Evolutionary conservation across 2,797 vertebrate species (phyloP), one percentile per base, ranked within the genome.

Genomic region (Sebastes minor): DNA sequence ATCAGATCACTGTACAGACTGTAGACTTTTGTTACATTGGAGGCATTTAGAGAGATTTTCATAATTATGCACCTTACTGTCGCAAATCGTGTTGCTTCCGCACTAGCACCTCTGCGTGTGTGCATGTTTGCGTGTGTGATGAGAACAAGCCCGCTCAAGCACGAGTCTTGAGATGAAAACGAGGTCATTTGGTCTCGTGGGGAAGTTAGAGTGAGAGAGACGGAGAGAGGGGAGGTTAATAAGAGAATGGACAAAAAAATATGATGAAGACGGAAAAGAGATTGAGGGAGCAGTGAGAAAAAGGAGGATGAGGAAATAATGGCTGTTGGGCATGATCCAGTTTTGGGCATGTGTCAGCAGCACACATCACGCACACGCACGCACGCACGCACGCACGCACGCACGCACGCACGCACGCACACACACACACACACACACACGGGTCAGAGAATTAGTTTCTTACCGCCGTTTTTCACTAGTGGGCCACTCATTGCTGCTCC

Each of bases 161-260:
- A 71, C 23, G 14, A 84, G 68, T 80, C 63, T 88, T 59, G 20
- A 62, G 65, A 89, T 81, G 80, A 78, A 87, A 93, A 89, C 77
- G 14, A 76, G 73, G 87, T 80, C 80, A 91, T 81, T 66, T 75
- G 55, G 64, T 82, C 88, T 88, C 82, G 27, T 62, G 90, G 88
- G 90, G 83, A 85, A 71, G 76, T 83, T 84, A 30, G 52, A 89
- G 85, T 80, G 74, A 20, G 62, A 76, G 66, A 78, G 71, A 81
- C 52, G 32, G 79, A 67, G 74, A 76, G 71, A 75, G 56, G 42
- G 53, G 49, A 71, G 81, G 84, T 73, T 83, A 80, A 46, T 83
- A 80, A 46, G 56, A 38, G 49, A 83, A 60, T 57, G 74, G 53
- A 67, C 73, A 68, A 73, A 82, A 59, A 42, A 75, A 63, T 14